Evolutionary conservation across 2,113 vertebrate genomes (phyloP).

Genomic region (Salvelinus alpinus): DNA sequence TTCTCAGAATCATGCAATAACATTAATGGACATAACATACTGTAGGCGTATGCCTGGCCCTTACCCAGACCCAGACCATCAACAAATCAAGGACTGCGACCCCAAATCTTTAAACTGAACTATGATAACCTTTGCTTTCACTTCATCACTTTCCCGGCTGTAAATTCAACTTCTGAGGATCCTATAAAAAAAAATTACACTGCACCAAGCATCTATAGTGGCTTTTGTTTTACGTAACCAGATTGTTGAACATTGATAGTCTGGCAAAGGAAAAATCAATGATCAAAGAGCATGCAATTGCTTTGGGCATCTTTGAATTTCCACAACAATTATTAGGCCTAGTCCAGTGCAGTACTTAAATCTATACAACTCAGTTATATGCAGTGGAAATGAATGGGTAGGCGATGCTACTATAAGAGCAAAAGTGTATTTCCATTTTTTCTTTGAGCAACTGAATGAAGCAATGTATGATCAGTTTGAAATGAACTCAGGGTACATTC

Average conservation of each 20-base stretch:
- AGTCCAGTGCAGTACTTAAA: not conserved
- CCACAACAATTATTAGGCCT: not conserved
- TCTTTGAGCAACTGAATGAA: too few relatives aligned
- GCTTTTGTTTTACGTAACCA: not conserved
- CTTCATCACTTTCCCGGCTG: not conserved
- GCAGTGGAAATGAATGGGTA: too few relatives aligned
- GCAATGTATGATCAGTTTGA: too few relatives aligned
- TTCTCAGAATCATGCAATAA: not conserved
- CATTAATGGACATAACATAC: not conserved
- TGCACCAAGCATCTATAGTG: not conserved
- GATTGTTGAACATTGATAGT: too few relatives aligned
- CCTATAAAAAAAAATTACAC: not conserved
- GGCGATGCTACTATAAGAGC: too few relatives aligned
- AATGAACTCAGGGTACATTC: not conserved
- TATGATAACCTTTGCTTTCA: not conserved
- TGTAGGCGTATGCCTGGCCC: not conserved
- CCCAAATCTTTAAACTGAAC: not conserved
- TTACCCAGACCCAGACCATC: not conserved
- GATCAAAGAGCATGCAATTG: not conserved
- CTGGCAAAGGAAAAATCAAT: not conserved
- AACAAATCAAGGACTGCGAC: not conserved
- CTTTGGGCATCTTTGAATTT: too few relatives aligned
- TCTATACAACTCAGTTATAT: too few relatives aligned
- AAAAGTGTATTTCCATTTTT: too few relatives aligned
- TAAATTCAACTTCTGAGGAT: not conserved